Conservation (phyloP, 2,888 invertebrate genomes). For the Oligia latruncula region DNA sequence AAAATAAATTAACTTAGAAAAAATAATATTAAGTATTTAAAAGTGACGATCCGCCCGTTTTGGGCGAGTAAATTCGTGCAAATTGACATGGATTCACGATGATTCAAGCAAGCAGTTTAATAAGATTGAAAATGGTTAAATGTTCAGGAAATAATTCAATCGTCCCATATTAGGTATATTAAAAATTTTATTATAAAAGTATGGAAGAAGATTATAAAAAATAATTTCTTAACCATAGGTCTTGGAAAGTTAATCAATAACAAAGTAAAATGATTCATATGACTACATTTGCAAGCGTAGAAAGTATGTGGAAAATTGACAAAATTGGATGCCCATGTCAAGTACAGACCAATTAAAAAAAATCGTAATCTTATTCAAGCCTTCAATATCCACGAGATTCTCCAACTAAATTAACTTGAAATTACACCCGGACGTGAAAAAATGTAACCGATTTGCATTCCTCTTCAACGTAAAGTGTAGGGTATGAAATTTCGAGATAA, state of each 20-base stretch:
- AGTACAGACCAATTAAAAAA: background rate
- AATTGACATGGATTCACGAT: too few relatives aligned
- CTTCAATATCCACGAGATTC: background rate
- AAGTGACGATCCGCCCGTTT: too few relatives aligned
- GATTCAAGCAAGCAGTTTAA: background rate
- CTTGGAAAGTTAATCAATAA: background rate
- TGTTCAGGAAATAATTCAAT: background rate
- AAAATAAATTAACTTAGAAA: too few relatives aligned
- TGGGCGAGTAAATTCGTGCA: too few relatives aligned
- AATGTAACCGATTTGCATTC: conserved; percentile 33
- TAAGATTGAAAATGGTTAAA: background rate
- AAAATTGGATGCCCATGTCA: background rate
- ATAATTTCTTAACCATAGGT: background rate
- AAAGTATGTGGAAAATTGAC: background rate
- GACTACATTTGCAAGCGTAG: too few relatives aligned
- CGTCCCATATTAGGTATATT: background rate
- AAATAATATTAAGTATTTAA: too few relatives aligned
- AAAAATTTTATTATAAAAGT: too few relatives aligned
- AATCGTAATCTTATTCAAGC: background rate
- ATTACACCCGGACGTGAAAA: conserved; percentile 25
- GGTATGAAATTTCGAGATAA: conserved; percentile 30
- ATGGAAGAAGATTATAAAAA: too few relatives aligned
- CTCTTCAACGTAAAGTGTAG: background rate
- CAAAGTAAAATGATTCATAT: background rate
- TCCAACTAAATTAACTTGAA: background rate